Evolutionary conservation across 2,888 invertebrate genomes (phyloP).

Genomic region (Papilio gigon): DNA sequence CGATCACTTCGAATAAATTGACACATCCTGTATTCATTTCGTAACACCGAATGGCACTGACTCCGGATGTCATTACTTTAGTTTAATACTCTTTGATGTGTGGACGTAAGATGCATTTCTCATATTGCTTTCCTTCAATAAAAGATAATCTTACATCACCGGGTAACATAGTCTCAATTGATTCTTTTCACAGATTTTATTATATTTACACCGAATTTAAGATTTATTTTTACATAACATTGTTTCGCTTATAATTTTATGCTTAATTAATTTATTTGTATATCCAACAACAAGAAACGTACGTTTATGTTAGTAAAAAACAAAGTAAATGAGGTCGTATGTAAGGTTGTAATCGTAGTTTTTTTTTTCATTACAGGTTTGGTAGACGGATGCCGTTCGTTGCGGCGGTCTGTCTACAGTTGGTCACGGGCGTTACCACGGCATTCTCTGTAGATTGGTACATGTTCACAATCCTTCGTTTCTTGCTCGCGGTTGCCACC

Average conservation of each 20-base stretch:
- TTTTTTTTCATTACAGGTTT: conserved; percentile 78
- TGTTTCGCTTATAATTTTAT: too few species aligned
- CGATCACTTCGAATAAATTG: conserved; percentile 59
- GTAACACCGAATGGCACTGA: conserved; percentile 48
- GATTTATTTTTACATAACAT: too few species aligned
- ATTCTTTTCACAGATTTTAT: too few species aligned
- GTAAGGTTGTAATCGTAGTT: background rate
- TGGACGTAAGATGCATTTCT: conserved; percentile 45
- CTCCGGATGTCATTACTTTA: conserved; percentile 68
- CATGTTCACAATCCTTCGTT: conserved; percentile 86
- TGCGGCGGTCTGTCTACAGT: conserved; percentile 87
- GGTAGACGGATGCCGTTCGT: conserved; percentile 89
- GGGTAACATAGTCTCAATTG: too few species aligned
- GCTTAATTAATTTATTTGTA: too few species aligned
- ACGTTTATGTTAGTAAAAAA: background rate
- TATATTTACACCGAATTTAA: too few species aligned
- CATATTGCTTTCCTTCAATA: background rate
- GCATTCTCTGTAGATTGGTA: conserved; percentile 86
- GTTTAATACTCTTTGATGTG: conserved; percentile 50
- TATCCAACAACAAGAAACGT: too few species aligned
- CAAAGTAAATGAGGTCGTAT: background rate
- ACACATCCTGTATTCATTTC: conserved; percentile 60
- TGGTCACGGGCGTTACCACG: conserved; percentile 86
- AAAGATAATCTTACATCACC: background rate
- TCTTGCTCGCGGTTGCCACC: conserved; percentile 88